Base-by-base conservation (phyloP, 2,113 vertebrate genomes). In the Equus quagga region DNA sequence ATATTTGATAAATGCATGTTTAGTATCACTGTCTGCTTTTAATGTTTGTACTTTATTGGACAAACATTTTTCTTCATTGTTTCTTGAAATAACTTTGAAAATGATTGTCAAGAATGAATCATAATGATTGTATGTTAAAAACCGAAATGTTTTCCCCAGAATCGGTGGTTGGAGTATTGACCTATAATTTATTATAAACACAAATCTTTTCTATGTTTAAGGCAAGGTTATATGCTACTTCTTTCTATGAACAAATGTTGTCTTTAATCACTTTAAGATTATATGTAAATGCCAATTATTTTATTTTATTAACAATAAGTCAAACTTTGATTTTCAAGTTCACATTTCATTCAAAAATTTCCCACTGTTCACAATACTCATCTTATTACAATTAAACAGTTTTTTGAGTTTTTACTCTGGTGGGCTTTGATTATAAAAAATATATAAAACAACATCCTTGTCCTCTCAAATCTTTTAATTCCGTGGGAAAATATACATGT, bases 41-140 rank as follows among this genome's bases (percentile, higher is more conserved):
- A 76, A 64, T 79, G 0, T 82, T 75, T 96, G 76, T 72, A 6
- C 4, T 95, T 79, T 92, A 75, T 69, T 75, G 80, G 36, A 19
- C 4, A 46, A 58, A 62, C 8, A 26, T 72, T 65, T 91, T 91
- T 85, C 36, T 81, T 84, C 15, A 31, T 44, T 67, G 4, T 70
- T 90, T 87, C 7, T 70, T 93, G 60, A 95, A 78, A 78, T 79
- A 90, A 83, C 31, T 64, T 91, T 73, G 46, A 62, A 91, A 95
- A 72, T 28, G 17, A 13, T 67, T 54, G 67, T 64, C 0, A 64
- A 33, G 14, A 46, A 54, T 94, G 21, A 24, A n/a, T 23, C 6
- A 44, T 58, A 78, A n/a, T 79, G n/a, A 83, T 24, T 79, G 6
- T 5, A 51, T 91, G 33, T 92, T 80, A 23, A 95, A 94, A 82